Percentiles rank a stretch among this genome's conserved stretches.
Evolutionary conservation across 2,797 vertebrate species (phyloP).

Genomic region (Mycteria americana): DNA sequence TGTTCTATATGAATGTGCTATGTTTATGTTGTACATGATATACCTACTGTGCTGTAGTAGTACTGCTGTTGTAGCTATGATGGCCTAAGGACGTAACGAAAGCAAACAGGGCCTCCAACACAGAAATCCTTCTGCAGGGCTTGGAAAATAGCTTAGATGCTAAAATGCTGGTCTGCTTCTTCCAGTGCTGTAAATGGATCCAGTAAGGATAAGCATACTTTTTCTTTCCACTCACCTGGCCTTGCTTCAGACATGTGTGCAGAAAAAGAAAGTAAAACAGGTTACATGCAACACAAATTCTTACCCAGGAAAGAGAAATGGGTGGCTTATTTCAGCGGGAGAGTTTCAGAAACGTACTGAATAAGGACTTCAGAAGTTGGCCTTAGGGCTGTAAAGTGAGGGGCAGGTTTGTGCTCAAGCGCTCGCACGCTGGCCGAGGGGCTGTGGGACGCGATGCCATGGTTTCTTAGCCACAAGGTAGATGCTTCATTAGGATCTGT

Average conservation of each 20-base stretch:
- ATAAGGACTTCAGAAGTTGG: neutral
- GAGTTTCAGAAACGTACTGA: neutral
- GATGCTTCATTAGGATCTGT: neutral
- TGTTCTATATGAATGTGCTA: neutral
- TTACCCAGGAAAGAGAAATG: neutral
- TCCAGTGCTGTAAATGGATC: neutral
- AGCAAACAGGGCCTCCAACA: neutral
- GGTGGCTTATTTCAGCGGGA: neutral
- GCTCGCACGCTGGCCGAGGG: fast-evolving
- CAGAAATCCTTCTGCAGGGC: neutral
- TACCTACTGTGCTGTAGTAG: neutral
- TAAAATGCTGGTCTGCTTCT: neutral
- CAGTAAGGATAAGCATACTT: neutral
- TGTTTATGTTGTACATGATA: neutral
- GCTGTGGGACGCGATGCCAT: fast-evolving
- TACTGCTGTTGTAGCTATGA: neutral
- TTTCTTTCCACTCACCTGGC: neutral
- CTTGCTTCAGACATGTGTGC: neutral
- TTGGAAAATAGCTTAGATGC: neutral
- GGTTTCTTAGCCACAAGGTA: neutral
- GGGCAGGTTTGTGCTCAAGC: neutral
- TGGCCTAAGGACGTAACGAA: neutral
- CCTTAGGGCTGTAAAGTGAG: neutral
- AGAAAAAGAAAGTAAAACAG: neutral
- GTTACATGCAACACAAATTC: neutral